phyloP scores from a whole-genome alignment of 2,888 invertebrate genomes.

The Oasisia sp. region DNA sequence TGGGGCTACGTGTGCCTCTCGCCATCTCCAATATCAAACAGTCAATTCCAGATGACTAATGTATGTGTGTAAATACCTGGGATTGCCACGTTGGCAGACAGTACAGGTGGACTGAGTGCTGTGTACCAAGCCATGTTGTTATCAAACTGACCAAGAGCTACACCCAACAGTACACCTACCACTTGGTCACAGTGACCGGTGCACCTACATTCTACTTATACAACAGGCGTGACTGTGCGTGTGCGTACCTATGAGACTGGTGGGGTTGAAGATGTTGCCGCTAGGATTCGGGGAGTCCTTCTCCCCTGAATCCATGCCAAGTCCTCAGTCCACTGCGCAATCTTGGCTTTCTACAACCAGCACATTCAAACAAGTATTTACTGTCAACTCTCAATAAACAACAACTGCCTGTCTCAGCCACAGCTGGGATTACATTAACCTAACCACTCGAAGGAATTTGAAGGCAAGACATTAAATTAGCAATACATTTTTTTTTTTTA shows the following conservation, averaged over 20 bases:
- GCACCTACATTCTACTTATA: neutral
- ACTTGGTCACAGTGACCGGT: neutral
- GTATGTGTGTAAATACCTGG: neutral
- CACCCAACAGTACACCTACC: neutral
- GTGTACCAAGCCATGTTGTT: neutral
- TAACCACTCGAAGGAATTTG: no score
- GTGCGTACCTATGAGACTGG: neutral
- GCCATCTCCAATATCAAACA: no score
- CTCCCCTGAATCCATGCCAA: conserved; percentile 17
- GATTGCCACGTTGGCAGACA: neutral
- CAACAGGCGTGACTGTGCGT: neutral
- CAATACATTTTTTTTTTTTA: no score
- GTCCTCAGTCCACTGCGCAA: neutral
- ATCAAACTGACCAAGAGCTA: neutral
- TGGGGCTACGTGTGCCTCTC: no score
- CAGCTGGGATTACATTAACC: no score
- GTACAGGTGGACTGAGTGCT: neutral
- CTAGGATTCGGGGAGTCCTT: conserved; percentile 1
- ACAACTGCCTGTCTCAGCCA: no score
- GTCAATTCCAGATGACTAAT: neutral
- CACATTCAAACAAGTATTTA: neutral
- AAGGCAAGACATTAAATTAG: no score
- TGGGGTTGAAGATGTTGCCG: neutral
- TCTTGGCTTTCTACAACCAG: neutral
- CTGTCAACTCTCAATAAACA: neutral